A percentile compares a stretch with the other conserved stretches of the same genome.
Conservation (phyloP, 2,888 invertebrate genomes). For the Chrysomela aeneicollis region DNA sequence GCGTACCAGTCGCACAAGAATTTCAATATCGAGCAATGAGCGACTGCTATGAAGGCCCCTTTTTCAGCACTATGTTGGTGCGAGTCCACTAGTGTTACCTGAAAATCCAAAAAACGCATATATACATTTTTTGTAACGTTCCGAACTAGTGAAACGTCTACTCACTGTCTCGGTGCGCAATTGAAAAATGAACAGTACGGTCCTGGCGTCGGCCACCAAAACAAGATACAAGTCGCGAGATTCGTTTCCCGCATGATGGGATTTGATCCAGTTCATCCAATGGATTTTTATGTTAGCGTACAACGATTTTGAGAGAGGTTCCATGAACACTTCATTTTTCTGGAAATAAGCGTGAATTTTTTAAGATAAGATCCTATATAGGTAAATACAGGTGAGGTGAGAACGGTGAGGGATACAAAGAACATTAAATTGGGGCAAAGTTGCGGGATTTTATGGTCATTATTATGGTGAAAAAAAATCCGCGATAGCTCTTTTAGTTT, state of each 20-base stretch:
- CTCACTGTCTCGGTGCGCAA: slow-evolving; percentile 57
- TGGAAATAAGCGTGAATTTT: too few species aligned
- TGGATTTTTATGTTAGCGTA: slow-evolving; percentile 59
- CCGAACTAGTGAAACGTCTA: slow-evolving; percentile 13
- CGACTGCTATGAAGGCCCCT: slow-evolving; percentile 64
- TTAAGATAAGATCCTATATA: too few species aligned
- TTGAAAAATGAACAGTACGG: slow-evolving; percentile 64
- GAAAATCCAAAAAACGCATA: slow-evolving; percentile 35
- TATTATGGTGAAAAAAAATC: too few species aligned
- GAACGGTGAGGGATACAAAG: too few species aligned
- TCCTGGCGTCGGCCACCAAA: slow-evolving; percentile 64
- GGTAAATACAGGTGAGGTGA: not conserved
- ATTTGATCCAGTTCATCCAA: slow-evolving; percentile 61
- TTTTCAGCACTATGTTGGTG: slow-evolving; percentile 60
- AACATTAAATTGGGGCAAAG: too few species aligned
- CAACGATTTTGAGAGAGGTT: slow-evolving; percentile 59
- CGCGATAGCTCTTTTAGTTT: too few species aligned
- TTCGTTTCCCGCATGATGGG: slow-evolving; percentile 33
- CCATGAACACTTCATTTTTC: slow-evolving; percentile 63
- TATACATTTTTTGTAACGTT: not conserved
- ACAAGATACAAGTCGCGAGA: slow-evolving; percentile 62
- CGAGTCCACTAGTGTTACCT: slow-evolving; percentile 65
- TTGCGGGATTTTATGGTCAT: too few species aligned
- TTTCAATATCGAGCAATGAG: slow-evolving; percentile 56
- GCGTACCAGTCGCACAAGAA: slow-evolving; percentile 62